Conservation (phyloP, 2,888 invertebrate genomes). For the Beris chalybata region DNA sequence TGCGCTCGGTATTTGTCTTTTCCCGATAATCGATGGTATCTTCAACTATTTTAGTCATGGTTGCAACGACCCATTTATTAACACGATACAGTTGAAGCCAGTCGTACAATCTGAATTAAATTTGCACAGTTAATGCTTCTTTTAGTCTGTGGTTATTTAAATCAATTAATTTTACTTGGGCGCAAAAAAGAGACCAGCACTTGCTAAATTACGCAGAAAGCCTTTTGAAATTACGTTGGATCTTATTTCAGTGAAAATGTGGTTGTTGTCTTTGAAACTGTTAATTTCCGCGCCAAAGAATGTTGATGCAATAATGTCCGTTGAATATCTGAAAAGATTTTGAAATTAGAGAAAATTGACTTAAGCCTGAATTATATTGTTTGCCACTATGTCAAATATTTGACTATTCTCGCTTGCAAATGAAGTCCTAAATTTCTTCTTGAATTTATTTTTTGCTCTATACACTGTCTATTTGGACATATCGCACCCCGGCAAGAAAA, state of each 20-base stretch:
- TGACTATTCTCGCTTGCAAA: no score
- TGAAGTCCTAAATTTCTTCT: no score
- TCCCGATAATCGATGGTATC: conserved; percentile 49
- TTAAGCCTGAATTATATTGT: no score
- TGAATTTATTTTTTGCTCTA: no score
- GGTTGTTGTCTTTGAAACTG: conserved; percentile 43
- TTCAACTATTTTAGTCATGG: conserved; percentile 43
- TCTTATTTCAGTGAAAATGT: conserved; percentile 37
- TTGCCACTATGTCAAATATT: no score
- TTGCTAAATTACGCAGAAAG: conserved; percentile 26
- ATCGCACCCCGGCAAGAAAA: no score
- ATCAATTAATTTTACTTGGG: conserved; percentile 32
- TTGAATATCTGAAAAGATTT: conserved; percentile 43
- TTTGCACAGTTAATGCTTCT: neutral
- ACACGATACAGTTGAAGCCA: neutral
- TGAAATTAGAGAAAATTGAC: neutral
- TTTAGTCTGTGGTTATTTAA: neutral
- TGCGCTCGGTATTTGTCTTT: conserved; percentile 45
- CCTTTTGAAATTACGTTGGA: conserved; percentile 35
- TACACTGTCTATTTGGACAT: no score
- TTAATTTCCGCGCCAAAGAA: conserved; percentile 49
- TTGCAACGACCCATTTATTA: neutral
- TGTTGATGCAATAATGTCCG: conserved; percentile 49
- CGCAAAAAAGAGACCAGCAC: conserved; percentile 32
- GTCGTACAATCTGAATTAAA: conserved; percentile 27